Conservation (phyloP, 1,140 invertebrate species). For the Carcinoscorpius rotundicauda region DNA sequence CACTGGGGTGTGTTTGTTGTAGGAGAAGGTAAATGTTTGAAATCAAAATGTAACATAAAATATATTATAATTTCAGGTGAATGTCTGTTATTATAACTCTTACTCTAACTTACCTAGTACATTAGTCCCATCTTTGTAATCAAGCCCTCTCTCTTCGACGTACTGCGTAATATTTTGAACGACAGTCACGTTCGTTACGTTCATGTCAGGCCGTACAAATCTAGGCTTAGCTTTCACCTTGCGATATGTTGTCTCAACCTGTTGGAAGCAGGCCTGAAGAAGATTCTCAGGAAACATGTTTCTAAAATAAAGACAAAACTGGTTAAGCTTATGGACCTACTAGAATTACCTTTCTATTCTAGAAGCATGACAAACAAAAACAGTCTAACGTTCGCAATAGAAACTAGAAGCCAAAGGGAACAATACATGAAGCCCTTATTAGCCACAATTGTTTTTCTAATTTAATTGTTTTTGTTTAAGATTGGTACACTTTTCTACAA, state of each 20-base stretch:
- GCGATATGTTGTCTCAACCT: conserved; percentile 27
- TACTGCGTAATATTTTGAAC: conserved; percentile 14
- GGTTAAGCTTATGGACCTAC: neutral
- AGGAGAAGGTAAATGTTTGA: no score
- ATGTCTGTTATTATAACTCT: conserved; percentile 1
- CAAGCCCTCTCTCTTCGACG: conserved; percentile 13
- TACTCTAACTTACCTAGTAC: conserved; percentile 20
- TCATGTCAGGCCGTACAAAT: neutral
- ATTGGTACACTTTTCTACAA: no score
- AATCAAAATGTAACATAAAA: no score
- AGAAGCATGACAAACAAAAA: no score
- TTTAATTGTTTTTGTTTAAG: no score
- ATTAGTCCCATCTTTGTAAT: conserved; percentile 24
- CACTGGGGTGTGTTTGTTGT: no score
- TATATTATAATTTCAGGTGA: no score
- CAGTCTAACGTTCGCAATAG: no score
- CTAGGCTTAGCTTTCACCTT: conserved; percentile 18
- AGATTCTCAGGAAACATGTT: conserved; percentile 44
- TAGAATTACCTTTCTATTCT: conserved; percentile 4
- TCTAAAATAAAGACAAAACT: conserved; percentile 26
- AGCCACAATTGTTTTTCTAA: no score
- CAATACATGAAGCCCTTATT: no score
- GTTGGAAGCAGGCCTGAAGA: conserved; percentile 36
- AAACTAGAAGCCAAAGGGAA: no score
- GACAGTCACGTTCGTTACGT: conserved; percentile 11